phyloP scores from a whole-genome alignment of 2,113 vertebrate species.

The Pungitius pungitius region DNA sequence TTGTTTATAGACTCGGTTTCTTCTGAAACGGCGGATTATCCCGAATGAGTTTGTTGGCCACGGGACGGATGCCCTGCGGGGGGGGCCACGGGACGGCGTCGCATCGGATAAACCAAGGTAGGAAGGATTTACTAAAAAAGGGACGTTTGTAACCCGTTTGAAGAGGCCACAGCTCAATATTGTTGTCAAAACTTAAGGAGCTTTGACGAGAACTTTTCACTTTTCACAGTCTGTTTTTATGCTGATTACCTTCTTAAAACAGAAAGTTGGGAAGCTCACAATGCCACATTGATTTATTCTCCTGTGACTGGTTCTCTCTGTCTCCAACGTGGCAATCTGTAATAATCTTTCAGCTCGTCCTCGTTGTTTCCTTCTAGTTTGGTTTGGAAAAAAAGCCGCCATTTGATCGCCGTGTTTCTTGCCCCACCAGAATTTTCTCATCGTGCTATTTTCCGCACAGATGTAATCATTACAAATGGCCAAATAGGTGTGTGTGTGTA shows the following conservation, averaged over 20 bases:
- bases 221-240: neutral
- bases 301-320: neutral
- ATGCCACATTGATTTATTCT: neutral
- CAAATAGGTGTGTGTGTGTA: too few species aligned
- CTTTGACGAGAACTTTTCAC: neutral
- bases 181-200: too few species aligned
- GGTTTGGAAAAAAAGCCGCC: neutral
- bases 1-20: neutral
- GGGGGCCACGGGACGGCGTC: neutral
- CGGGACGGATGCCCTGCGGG: neutral
- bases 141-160: neutral
- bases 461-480: neutral
- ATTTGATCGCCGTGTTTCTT: neutral
- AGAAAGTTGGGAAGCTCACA: neutral
- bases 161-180: neutral
- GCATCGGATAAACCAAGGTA: neutral
- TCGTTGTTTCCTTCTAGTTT: neutral
- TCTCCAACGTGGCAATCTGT: neutral
- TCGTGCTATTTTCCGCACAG: too few species aligned
- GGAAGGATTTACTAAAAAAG: neutral
- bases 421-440: too few species aligned
- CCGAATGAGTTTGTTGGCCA: neutral
- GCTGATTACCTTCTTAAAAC: neutral
- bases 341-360: neutral
- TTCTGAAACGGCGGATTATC: neutral